Evolutionary conservation across 2,888 invertebrate species (phyloP), one percentile per base, ranked within the genome.

Genomic region (Heliconius charithonia): DNA sequence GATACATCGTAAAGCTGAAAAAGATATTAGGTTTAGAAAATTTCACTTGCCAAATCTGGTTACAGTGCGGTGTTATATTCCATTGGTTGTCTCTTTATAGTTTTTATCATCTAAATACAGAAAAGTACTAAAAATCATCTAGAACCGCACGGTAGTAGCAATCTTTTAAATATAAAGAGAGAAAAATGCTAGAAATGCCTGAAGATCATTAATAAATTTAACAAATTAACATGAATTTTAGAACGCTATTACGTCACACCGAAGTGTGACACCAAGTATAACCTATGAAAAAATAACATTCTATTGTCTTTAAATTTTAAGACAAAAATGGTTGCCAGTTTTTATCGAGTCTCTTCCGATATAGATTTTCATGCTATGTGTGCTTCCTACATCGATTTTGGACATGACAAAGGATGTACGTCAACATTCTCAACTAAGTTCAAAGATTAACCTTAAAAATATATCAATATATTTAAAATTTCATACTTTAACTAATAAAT

Each of bases 321-420:
- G 13, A 56, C 71, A 56, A 56, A 56, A 59, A 74, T 6, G 63
- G 25, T 32, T 56, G 29, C 27, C 62, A 67, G 27, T 78, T 74
- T 78, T 74, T 78, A 32, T 74, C 12, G 13, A 74, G 63, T 63
- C 27, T 22, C 27, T 74, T 62, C 16, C 63, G 22, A 25, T 56
- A 73, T 37, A 25, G 37, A 59, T 32, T n/a, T 72, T 56, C 56
- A 59, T 56, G 56, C 27, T 22, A 37, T 37, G 37, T 37, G 19
- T 27, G 63, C 25, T 62, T 73, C 29, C 19, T 56, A 37, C 41
- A 27, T 45, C 19, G 25, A 63, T 62, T 63, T 74, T 63, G 25
- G 25, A 19, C 19, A 69, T 78, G 45, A 59, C 73, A 77, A 73
- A 66, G 73, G 66, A 77, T 67, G 78, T 78, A 69, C 78, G 78